Evolutionary conservation across 2,888 invertebrate genomes (phyloP), one percentile per base, ranked within the genome.

Genomic region (Mythimna ferrago): DNA sequence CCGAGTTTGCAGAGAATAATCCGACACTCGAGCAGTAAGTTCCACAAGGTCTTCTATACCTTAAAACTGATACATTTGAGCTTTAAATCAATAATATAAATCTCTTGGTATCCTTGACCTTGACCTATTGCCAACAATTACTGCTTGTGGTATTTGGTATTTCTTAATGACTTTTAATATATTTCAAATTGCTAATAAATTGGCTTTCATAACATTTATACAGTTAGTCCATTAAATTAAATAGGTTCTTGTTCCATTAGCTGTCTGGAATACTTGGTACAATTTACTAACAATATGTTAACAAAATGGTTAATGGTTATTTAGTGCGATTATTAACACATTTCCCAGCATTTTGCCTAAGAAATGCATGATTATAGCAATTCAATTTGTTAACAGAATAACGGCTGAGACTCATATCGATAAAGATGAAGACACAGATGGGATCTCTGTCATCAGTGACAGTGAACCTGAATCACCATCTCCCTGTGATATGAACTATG

Each of bases 361-460:
- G 11, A 48, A 32, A n/a, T 26, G 35, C 4, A 19, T 48, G 6
- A 11, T 7, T 19, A 76, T 7, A 57, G 41, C 9, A 53, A 66
- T 57, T 63, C 0, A 54, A 58, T 71, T 79, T 85, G 77, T 83
- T 84, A 79, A 56, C 90, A 94, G 94, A 61, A 86, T 87, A 61
- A 78, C 82, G 76, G 76, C 85, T 65, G 90, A 91, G 48, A 38
- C 67, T 48, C 87, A 86, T 71, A 80, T 86, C 73, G 96, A 96
- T 64, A 95, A 93, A 87, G 96, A 96, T 90, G 95, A 95, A 81
- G 96, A 96, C 78, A 96, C 96, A 44, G 96, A 96, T 90, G 96
- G 96, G 2, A 96, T 96, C 89, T 96, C 96, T 58, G 94, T 96
- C 69, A 96, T 96, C 66, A 96, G 93, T 79, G 96, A 96, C 83